A percentile compares a stretch with the other conserved stretches of the same genome.
Conservation (phyloP, 2,113 vertebrate species). For the Paratilapia polleni region DNA sequence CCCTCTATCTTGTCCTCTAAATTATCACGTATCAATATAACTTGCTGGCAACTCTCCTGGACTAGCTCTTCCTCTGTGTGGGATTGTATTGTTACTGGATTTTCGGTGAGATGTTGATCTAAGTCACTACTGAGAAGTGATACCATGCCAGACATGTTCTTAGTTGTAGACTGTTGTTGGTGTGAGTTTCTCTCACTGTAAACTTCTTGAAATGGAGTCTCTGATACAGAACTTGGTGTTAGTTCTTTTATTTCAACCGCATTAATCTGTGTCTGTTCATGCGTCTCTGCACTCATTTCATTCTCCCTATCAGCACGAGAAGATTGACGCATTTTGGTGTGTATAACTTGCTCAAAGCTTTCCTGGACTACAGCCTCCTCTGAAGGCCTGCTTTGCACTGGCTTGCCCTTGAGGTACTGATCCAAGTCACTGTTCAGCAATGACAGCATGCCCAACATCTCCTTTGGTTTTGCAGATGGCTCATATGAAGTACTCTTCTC, state of each 20-base stretch:
- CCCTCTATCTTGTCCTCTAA: neutral
- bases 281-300: neutral
- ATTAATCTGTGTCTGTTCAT: constrained; percentile 3
- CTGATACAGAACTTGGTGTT: constrained; percentile 65
- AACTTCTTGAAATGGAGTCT: constrained; percentile 73
- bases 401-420: constrained; percentile 36
- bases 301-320: neutral
- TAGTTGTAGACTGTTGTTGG: constrained; percentile 22
- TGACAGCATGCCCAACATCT: constrained; percentile 72
- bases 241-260: constrained; percentile 76
- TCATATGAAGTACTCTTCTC: constrained; percentile 56
- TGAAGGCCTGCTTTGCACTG: constrained; percentile 18
- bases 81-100: neutral
- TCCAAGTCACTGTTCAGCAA: constrained; percentile 79
- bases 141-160: constrained; percentile 72
- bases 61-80: constrained; percentile 36
- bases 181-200: constrained; percentile 61
- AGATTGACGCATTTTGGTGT: constrained; percentile 15
- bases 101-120: constrained; percentile 53
- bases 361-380: constrained; percentile 63
- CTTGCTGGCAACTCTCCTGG: constrained; percentile 68
- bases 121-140: constrained; percentile 78
- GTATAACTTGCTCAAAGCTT: constrained; percentile 60
- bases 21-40: constrained; percentile 16
- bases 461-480: constrained; percentile 48